Conservation (phyloP, 2,113 vertebrate genomes). For the Oncorhynchus nerka region DNA sequence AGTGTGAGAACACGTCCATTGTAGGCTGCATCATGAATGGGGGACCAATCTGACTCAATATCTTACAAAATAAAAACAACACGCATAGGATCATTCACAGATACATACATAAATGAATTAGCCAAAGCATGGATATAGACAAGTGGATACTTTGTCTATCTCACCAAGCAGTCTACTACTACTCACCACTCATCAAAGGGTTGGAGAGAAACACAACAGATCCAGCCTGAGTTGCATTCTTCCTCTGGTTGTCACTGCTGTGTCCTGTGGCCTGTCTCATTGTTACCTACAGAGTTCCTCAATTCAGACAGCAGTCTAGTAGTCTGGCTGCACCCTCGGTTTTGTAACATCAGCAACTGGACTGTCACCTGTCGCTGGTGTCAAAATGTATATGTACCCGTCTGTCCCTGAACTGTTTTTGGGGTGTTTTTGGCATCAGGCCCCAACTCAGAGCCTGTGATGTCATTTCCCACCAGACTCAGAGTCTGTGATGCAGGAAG, state of each 20-base stretch:
- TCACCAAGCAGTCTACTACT: conserved; percentile 58
- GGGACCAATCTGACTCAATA: conserved; percentile 84
- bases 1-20: conserved; percentile 77
- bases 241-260: conserved; percentile 61
- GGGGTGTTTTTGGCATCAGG: conserved; percentile 10
- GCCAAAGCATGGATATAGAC: neutral
- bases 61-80: conserved; percentile 44
- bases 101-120: neutral
- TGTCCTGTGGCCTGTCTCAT: conserved; percentile 44
- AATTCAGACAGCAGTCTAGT: conserved; percentile 8
- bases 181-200: conserved; percentile 84
- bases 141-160: neutral
- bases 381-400: conserved; percentile 4
- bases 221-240: conserved; percentile 29
- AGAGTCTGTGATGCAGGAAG: conserved; percentile 46
- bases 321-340: neutral
- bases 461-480: conserved; percentile 49
- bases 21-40: conserved; percentile 83
- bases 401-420: conserved; percentile 32
- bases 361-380: neutral
- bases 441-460: conserved; percentile 18
- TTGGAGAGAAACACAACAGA: conserved; percentile 53
- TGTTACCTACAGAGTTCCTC: conserved; percentile 35
- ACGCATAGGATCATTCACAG: neutral
- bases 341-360: neutral